Evolutionary conservation across 2,797 vertebrate species (phyloP).

Genomic region (Ammospiza maritima): DNA sequence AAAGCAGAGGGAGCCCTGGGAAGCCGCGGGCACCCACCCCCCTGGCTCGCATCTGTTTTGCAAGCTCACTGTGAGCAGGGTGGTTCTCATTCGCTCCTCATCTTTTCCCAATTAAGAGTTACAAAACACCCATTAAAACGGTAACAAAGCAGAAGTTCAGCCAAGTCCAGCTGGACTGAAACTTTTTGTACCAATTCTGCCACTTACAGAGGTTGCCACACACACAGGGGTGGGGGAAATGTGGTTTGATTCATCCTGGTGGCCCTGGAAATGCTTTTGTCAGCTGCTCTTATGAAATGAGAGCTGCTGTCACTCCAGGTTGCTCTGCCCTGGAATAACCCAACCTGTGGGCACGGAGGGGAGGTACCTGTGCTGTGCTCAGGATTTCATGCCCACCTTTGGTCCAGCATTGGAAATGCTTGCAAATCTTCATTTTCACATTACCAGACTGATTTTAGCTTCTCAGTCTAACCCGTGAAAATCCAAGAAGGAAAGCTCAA

Average conservation of each 20-base stretch:
- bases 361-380: not conserved
- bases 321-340: constrained; percentile 12
- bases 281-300: not conserved
- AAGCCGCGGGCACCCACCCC: not conserved
- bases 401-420: not conserved
- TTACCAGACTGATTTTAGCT: not conserved
- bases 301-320: not conserved
- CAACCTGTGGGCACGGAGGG: not conserved
- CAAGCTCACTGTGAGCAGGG: not conserved
- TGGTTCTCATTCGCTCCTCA: not conserved
- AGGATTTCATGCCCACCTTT: not conserved
- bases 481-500: not conserved
- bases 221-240: not conserved
- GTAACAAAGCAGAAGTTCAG: constrained; percentile 35
- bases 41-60: not conserved
- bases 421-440: not conserved
- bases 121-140: constrained; percentile 13
- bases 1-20: not conserved
- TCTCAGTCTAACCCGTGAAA: not conserved
- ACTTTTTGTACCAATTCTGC: not conserved
- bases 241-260: not conserved
- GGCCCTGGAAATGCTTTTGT: constrained; percentile 3
- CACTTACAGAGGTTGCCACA: constrained; percentile 37
- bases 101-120: constrained; percentile 58
- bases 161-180: constrained; percentile 7